A percentile compares a stretch with the other conserved stretches of the same genome.
Conservation (phyloP, 2,113 vertebrate genomes). For the Megaceryle maxima region DNA sequence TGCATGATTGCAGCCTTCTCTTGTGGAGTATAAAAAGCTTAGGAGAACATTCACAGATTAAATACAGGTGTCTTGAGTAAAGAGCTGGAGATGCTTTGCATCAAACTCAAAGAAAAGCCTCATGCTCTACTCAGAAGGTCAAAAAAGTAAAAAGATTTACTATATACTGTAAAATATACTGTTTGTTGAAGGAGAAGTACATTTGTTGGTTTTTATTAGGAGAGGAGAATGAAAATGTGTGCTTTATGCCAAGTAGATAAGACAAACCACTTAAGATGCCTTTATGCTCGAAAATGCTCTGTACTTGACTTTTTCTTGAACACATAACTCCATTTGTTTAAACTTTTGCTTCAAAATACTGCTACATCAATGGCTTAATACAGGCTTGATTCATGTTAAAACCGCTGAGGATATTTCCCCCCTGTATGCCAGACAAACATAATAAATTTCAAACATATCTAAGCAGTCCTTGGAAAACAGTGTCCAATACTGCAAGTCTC, state of each 20-base stretch:
- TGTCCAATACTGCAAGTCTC: neutral
- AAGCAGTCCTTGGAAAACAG: neutral
- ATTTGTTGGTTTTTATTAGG: constrained; percentile 32
- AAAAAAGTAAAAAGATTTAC: constrained; percentile 20
- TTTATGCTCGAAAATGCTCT: neutral
- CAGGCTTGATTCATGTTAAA: neutral
- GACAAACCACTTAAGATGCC: neutral
- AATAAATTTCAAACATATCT: neutral
- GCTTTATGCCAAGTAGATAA: neutral
- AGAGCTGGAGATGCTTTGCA: constrained; percentile 69
- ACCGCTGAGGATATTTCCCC: neutral
- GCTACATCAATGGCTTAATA: neutral
- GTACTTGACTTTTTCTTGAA: neutral
- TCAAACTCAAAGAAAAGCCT: constrained; percentile 60
- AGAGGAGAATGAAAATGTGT: neutral
- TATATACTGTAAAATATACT: constrained; percentile 1
- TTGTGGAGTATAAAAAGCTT: constrained; percentile 68
- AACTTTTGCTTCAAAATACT: neutral
- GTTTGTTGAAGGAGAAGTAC: constrained; percentile 53
- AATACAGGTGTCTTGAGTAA: constrained; percentile 77
- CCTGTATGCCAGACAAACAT: rapidly evolving
- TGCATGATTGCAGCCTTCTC: constrained; percentile 33
- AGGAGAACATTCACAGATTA: constrained; percentile 72
- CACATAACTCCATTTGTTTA: neutral
- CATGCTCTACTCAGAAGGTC: constrained; percentile 31